Conservation (phyloP, 2,888 invertebrate genomes). For the Leptinotarsa tumamoca region DNA sequence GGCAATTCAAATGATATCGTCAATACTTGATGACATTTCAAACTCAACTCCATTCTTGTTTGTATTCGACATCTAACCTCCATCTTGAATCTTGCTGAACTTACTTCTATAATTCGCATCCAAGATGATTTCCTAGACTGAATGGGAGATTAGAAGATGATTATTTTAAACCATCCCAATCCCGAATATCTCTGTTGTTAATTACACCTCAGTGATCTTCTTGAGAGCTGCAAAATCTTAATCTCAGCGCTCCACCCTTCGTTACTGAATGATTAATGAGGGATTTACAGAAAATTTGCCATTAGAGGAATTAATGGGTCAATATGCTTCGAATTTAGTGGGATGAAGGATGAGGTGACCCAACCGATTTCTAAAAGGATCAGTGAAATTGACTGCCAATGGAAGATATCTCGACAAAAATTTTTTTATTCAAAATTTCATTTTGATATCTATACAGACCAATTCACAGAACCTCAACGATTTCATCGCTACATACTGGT, state of each 20-base stretch:
- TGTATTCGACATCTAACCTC: too few species aligned
- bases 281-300: constrained; percentile 48
- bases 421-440: too few species aligned
- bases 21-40: too few species aligned
- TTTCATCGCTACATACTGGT: too few species aligned
- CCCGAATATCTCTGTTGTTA: constrained; percentile 52
- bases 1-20: too few species aligned
- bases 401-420: too few species aligned
- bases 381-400: background rate
- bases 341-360: constrained; percentile 8
- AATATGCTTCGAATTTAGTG: constrained; percentile 25
- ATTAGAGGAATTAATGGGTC: constrained; percentile 45
- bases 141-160: constrained; percentile 51
- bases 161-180: constrained; percentile 52
- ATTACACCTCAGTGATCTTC: constrained; percentile 52
- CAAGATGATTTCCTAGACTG: constrained; percentile 36
- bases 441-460: too few species aligned
- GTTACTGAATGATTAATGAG: constrained; percentile 48
- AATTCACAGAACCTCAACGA: too few species aligned
- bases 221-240: constrained; percentile 49
- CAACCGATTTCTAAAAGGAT: background rate
- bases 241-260: constrained; percentile 45
- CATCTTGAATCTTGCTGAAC: too few species aligned
- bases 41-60: too few species aligned
- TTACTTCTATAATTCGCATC: background rate